Conservation (phyloP, 2,797 vertebrate genomes). For the Semaprochilodus insignis region DNA sequence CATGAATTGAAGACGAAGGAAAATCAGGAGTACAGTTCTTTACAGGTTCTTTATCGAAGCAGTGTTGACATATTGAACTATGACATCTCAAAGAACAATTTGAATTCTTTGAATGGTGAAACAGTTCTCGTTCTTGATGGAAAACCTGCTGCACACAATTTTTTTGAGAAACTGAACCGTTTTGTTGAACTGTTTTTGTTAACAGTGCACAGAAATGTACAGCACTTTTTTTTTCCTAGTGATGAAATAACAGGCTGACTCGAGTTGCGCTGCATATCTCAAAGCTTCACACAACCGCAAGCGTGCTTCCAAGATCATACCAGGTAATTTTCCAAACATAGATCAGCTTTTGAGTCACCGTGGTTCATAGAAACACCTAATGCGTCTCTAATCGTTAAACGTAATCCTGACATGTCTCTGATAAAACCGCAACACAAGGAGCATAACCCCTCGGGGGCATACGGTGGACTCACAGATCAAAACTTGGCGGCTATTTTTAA, state of each 20-base stretch:
- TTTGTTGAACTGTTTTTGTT: too few relatives aligned
- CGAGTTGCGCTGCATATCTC: neutral
- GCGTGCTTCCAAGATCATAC: neutral
- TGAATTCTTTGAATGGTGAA: too few relatives aligned
- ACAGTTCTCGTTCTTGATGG: too few relatives aligned
- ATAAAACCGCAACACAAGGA: constrained; percentile 48
- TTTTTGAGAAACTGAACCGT: too few relatives aligned
- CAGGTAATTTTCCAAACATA: neutral
- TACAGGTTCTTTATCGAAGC: too few relatives aligned
- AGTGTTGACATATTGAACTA: too few relatives aligned
- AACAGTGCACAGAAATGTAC: too few relatives aligned
- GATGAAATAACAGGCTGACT: neutral
- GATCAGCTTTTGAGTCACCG: constrained; percentile 17
- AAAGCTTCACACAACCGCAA: neutral
- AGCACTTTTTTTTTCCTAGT: neutral
- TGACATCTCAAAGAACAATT: too few relatives aligned
- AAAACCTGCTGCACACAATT: too few relatives aligned
- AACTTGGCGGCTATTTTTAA: constrained; percentile 48
- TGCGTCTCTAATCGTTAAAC: constrained; percentile 49
- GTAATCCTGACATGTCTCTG: constrained; percentile 47
- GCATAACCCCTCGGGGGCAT: constrained; percentile 28
- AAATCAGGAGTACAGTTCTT: too few relatives aligned
- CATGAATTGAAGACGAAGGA: too few relatives aligned
- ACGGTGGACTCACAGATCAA: constrained; percentile 36
- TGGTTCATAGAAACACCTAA: constrained; percentile 34